Base-by-base conservation (phyloP, 92 coral and sea anemone species). In the Galaxea fascicularis region DNA sequence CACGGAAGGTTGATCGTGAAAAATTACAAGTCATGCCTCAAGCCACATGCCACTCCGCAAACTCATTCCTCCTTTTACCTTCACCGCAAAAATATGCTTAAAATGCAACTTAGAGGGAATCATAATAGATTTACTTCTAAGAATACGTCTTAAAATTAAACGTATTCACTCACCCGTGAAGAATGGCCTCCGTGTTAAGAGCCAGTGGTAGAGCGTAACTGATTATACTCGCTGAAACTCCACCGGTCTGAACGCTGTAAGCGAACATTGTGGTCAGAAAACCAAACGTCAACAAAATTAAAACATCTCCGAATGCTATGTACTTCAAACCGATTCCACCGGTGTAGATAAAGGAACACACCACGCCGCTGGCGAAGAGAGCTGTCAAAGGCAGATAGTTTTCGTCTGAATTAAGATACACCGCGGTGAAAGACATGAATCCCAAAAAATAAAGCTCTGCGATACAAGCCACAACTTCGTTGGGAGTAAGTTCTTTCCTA, bases 291-390 rank as follows among this genome's bases (percentile, higher is more conserved):
- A 73, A 59, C 21, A 93, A 83, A 20, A 93, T 86, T 65, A 90
- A 59, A 53, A 87, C 78, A 76, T 93, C 95, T 14, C 95, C 95
- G 15, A 93, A 80, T 51, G 96, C 96, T 4, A 90, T 73, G 76
- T 93, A 93, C 66, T 93, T 93, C 28, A 93, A 78, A 24, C 96
- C 96, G 31, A 93, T 52, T 21, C 92, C 91, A 29, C 96, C 96
- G 13, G 95, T 93, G 82, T 93, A 93, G 31, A 93, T 9, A 80
- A 90, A 90, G 1, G 95, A 90, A 65, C 92, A 70, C n/a, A 85
- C 24, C 21, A 87, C 78, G 28, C 95, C 95, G 13, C 79, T 60
- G 1, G 59, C 26, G 27, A 93, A 93, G 16, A 90, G 63, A 0
- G 84, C 87, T 41, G 80, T 25, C 51, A 85, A 29, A 30, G 71